phyloP scores from a whole-genome alignment of 2,888 invertebrate species.

The Microctonus aethiopoides region DNA sequence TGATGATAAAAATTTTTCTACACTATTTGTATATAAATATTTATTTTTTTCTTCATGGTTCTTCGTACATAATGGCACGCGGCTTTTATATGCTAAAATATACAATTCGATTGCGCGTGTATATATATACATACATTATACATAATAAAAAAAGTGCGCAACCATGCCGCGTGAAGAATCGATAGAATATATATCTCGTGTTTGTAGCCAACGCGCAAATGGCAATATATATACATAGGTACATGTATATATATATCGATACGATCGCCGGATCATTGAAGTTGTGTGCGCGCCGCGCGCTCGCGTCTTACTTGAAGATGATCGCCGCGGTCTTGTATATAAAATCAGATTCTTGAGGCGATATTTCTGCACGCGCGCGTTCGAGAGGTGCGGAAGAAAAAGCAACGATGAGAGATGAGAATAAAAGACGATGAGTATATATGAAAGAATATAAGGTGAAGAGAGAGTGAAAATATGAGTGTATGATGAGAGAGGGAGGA shows the following conservation, averaged over 20 bases:
- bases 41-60: conserved; percentile 4
- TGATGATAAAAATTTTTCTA: too few relatives aligned
- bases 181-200: conserved; percentile 36
- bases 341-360: conserved; percentile 53
- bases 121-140: too few relatives aligned
- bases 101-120: neutral
- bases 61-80: too few relatives aligned
- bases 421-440: neutral
- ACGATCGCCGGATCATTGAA: conserved; percentile 11
- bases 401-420: conserved; percentile 15
- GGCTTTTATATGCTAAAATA: neutral
- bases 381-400: conserved; percentile 11
- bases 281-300: neutral
- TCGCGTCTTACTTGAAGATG: too few relatives aligned
- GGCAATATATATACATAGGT: too few relatives aligned
- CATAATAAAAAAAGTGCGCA: too few relatives aligned
- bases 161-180: conserved; percentile 32
- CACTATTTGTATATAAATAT: too few relatives aligned
- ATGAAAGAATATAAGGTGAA: conserved; percentile 15
- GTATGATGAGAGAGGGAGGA: conserved; percentile 23
- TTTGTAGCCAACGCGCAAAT: conserved; percentile 15
- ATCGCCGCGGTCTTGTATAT: conserved; percentile 40
- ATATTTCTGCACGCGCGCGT: conserved; percentile 44
- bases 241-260: too few relatives aligned
- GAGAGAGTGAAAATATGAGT: conserved; percentile 24